phyloP scores from a whole-genome alignment of 2,888 invertebrate species.

The Andrena haemorrhoa region DNA sequence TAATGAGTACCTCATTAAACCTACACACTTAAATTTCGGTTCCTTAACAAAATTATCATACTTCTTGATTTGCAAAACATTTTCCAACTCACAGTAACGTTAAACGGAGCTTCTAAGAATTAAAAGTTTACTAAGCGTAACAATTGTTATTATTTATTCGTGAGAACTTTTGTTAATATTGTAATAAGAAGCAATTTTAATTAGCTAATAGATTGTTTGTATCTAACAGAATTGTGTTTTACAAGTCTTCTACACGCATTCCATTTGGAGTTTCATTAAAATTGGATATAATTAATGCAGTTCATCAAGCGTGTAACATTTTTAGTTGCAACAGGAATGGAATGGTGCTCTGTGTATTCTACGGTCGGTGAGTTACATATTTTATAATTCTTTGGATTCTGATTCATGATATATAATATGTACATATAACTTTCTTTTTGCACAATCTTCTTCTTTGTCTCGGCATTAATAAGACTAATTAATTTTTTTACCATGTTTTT shows the following conservation, averaged over 20 bases:
- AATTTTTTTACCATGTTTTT: too few relatives aligned
- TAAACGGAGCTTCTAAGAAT: not conserved
- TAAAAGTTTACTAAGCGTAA: too few relatives aligned
- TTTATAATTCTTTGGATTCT: constrained; percentile 10
- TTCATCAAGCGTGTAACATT: not conserved
- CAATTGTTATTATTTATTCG: too few relatives aligned
- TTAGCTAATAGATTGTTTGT: too few relatives aligned
- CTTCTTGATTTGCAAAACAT: not conserved
- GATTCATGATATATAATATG: not conserved
- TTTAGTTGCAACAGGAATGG: constrained; percentile 2
- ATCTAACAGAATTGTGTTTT: too few relatives aligned
- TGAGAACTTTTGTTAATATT: not conserved
- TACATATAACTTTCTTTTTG: too few relatives aligned
- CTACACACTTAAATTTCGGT: not conserved
- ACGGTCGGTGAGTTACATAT: constrained; percentile 28
- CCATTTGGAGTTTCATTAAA: not conserved
- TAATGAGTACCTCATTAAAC: too few relatives aligned
- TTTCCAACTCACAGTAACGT: not conserved
- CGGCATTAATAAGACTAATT: too few relatives aligned
- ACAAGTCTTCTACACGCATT: too few relatives aligned
- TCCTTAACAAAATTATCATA: not conserved
- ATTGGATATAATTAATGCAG: not conserved
- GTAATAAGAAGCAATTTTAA: not conserved
- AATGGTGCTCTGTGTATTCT: constrained; percentile 22
- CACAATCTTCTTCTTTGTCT: too few relatives aligned